Conservation (phyloP, 1,140 invertebrate species). For the Hyposmocoma kahamanoa region DNA sequence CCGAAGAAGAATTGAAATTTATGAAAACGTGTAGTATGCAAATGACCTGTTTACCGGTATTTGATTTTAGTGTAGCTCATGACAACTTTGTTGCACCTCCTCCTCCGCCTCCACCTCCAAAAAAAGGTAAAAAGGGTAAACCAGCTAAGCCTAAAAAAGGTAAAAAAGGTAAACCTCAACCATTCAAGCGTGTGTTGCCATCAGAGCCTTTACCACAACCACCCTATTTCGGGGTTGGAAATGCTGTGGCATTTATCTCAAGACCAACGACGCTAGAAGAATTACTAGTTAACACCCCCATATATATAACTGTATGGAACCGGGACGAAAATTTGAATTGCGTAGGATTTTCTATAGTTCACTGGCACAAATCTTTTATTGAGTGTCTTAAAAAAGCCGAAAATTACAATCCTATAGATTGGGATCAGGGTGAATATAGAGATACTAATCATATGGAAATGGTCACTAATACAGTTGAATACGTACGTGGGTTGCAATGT, state of each 20-base stretch:
- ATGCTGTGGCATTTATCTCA: conserved; percentile 54
- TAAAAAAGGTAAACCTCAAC: conserved; percentile 37
- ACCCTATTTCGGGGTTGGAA: conserved; percentile 60
- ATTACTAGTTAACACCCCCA: conserved; percentile 51
- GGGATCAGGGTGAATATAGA: conserved; percentile 53
- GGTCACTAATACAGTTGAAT: conserved; percentile 56
- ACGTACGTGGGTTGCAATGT: conserved; percentile 45
- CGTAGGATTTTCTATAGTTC: conserved; percentile 46
- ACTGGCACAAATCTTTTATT: conserved; percentile 61
- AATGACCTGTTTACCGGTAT: conserved; percentile 59
- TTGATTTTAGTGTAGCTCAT: conserved; percentile 63
- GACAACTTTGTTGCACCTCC: conserved; percentile 62
- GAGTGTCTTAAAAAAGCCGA: conserved; percentile 41
- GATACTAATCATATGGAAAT: conserved; percentile 47
- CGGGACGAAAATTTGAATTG: conserved; percentile 62
- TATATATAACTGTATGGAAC: conserved; percentile 61
- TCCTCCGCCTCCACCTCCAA: conserved; percentile 42
- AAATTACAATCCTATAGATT: conserved; percentile 52
- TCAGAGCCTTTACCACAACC: conserved; percentile 62
- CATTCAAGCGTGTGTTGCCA: conserved; percentile 42
- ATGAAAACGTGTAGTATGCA: conserved; percentile 64
- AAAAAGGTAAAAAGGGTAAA: conserved; percentile 38
- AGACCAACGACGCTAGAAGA: conserved; percentile 59
- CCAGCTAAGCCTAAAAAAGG: conserved; percentile 25
- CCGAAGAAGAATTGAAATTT: conserved; percentile 65